Percentiles rank a stretch among this genome's conserved stretches.
Conservation (phyloP, 2,797 vertebrate species). For the Phoxinus dragarum region DNA sequence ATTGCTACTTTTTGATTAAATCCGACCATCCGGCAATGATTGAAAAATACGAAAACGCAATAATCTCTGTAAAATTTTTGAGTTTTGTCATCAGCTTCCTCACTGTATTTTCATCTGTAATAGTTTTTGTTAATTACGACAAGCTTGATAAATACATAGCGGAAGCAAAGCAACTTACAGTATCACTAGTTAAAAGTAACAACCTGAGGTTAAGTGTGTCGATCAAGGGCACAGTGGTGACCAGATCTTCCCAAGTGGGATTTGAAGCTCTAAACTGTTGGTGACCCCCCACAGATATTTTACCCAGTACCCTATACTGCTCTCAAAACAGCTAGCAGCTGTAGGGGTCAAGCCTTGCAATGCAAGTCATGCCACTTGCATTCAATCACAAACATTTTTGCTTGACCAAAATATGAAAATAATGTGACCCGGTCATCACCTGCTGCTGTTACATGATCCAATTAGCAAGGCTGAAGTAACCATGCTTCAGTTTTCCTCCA, state of each 20-base stretch:
- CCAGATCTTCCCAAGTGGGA: not conserved
- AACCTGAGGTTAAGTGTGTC: not conserved
- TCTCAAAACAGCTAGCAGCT: not conserved
- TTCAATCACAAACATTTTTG: slow-evolving; percentile 28
- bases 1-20: not conserved
- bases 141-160: not conserved
- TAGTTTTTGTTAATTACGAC: not conserved
- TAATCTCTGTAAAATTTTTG: not conserved
- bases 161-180: not conserved
- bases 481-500: not conserved
- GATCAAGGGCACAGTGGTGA: not conserved
- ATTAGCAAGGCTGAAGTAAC: not conserved
- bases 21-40: not conserved
- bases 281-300: not conserved
- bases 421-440: slow-evolving; percentile 29
- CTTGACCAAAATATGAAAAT: not conserved
- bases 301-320: not conserved
- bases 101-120: not conserved
- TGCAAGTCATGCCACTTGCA: not conserved
- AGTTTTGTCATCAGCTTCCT: not conserved
- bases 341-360: not conserved
- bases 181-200: not conserved
- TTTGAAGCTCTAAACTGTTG: not conserved
- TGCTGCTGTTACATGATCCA: slow-evolving; percentile 29
- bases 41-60: not conserved